A percentile compares a stretch with the other conserved stretches of the same genome.
Evolutionary conservation across 2,797 vertebrate species (phyloP).

Genomic region (Sitta carolinensis): DNA sequence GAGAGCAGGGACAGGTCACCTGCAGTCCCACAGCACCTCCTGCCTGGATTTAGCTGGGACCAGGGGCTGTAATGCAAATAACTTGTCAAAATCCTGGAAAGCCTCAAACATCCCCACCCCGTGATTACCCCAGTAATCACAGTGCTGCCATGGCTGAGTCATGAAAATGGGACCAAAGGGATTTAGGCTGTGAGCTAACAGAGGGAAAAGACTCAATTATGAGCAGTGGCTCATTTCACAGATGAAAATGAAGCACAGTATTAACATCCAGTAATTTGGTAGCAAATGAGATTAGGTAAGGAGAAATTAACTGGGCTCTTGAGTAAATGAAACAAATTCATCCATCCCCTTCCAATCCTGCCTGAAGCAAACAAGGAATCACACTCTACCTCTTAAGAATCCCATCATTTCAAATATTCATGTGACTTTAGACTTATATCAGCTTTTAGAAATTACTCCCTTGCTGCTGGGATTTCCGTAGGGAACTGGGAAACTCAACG

Average conservation of each 20-base stretch:
- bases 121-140: neutral
- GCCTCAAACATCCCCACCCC: neutral
- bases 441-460: neutral
- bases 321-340: slow-evolving; percentile 41
- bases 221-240: slow-evolving; percentile 5
- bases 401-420: neutral
- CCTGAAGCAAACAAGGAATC: slow-evolving; percentile 25
- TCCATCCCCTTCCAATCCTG: neutral
- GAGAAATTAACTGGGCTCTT: slow-evolving; percentile 38
- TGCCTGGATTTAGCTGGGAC: accelerated
- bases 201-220: neutral
- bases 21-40: neutral
- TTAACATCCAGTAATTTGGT: slow-evolving; percentile 26
- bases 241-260: slow-evolving; percentile 10
- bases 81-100: neutral
- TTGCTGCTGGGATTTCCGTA: accelerated
- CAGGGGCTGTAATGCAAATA: neutral
- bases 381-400: neutral
- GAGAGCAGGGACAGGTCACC: neutral
- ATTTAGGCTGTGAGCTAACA: neutral
- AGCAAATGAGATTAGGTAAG: slow-evolving; percentile 43
- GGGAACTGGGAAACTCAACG: neutral
- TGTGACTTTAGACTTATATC: neutral
- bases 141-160: neutral
- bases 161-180: neutral